Conservation (phyloP, 2,888 invertebrate genomes). For the Diplolepis rosae region DNA sequence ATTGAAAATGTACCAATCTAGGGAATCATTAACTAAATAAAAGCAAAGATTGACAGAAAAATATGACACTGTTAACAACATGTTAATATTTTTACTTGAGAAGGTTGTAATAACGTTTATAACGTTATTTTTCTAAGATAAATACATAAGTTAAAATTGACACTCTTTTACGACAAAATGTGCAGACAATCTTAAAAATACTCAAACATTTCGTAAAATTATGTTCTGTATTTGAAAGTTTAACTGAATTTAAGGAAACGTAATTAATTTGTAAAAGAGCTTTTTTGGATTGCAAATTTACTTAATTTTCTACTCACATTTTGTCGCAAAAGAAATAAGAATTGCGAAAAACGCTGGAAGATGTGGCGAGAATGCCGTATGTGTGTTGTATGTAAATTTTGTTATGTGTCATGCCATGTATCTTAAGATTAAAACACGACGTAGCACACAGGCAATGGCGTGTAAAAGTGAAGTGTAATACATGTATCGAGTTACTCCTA, state of each 20-base stretch:
- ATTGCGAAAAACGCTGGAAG: slow-evolving; percentile 41
- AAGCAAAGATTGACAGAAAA: slow-evolving; percentile 42
- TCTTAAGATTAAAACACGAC: slow-evolving; percentile 63
- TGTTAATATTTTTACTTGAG: slow-evolving; percentile 69
- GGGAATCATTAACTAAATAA: slow-evolving; percentile 7
- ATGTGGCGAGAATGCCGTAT: slow-evolving; percentile 63
- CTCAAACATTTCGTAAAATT: too few relatives aligned
- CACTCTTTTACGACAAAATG: slow-evolving; percentile 62
- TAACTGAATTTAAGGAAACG: too few relatives aligned
- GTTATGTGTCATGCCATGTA: slow-evolving; percentile 70
- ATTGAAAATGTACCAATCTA: neutral
- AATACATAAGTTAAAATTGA: slow-evolving; percentile 60
- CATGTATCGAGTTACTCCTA: slow-evolving; percentile 71
- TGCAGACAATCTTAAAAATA: slow-evolving; percentile 37
- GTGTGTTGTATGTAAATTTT: slow-evolving; percentile 70
- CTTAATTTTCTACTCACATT: slow-evolving; percentile 60
- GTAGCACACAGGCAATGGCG: slow-evolving; percentile 59
- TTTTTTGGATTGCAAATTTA: too few relatives aligned
- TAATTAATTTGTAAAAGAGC: too few relatives aligned
- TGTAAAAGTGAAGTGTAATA: slow-evolving; percentile 68
- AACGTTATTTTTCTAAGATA: slow-evolving; percentile 69
- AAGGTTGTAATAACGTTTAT: slow-evolving; percentile 60
- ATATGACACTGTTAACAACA: slow-evolving; percentile 58
- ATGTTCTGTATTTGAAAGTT: too few relatives aligned
- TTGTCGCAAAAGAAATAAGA: slow-evolving; percentile 56